Conservation (phyloP, 2,797 vertebrate species). For the Gallirallus australis region DNA sequence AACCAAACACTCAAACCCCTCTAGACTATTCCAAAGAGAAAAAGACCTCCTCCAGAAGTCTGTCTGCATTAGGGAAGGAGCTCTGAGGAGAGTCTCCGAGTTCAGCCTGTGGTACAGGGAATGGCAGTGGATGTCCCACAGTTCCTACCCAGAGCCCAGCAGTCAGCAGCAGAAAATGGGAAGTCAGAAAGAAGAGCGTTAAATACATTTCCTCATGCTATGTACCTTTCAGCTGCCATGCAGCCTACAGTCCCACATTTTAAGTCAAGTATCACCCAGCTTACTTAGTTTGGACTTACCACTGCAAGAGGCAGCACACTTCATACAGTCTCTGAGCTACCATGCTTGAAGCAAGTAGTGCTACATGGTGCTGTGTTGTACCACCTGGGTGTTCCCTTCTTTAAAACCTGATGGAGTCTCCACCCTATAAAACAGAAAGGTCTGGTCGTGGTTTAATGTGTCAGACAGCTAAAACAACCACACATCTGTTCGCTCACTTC, state of each 20-base stretch:
- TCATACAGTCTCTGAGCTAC: background rate
- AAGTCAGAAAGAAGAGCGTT: background rate
- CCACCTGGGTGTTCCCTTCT: background rate
- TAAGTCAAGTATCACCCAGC: background rate
- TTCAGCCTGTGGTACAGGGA: background rate
- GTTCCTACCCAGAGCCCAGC: background rate
- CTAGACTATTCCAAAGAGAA: background rate
- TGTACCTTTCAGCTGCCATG: background rate
- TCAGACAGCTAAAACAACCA: too few relatives aligned
- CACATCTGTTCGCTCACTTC: too few relatives aligned
- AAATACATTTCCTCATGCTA: background rate
- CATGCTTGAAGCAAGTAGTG: background rate
- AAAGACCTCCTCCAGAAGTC: background rate
- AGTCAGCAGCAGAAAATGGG: background rate
- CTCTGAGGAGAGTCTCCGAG: background rate
- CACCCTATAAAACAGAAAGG: background rate
- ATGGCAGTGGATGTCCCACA: background rate
- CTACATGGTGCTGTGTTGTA: accelerated
- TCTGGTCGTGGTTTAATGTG: too few relatives aligned
- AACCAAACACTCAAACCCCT: background rate
- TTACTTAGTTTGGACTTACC: background rate
- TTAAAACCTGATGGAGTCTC: background rate
- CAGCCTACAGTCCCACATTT: background rate
- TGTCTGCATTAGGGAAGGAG: background rate
- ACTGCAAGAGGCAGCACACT: background rate